These are phyloP conservation scores for Castor canadensis DNA, from an alignment of 2,113 vertebrate genomes.

Conservation along the genomic window DNA sequence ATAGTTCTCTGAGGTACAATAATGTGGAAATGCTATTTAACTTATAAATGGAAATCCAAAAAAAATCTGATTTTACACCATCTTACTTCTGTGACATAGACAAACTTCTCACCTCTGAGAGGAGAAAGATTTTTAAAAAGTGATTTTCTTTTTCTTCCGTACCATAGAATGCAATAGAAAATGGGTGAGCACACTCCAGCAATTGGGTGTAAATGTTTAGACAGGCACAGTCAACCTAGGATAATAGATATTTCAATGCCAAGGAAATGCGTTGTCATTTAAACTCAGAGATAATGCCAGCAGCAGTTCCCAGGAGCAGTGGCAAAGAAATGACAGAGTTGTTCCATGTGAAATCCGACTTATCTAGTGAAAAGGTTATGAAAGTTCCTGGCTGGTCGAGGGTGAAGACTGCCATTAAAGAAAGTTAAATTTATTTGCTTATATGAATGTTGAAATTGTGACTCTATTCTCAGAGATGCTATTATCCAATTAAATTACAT, in stretches of 20 bases:
- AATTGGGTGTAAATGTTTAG: conserved; percentile 51
- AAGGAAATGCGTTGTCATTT: conserved; percentile 45
- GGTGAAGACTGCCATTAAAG: neutral
- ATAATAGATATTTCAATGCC: conserved; percentile 51
- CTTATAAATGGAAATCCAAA: neutral
- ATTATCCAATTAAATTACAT: neutral
- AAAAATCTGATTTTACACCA: conserved; percentile 47
- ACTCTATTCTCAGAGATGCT: neutral
- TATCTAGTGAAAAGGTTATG: neutral
- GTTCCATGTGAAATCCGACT: neutral
- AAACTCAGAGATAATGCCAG: neutral
- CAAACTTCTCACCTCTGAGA: conserved; percentile 45
- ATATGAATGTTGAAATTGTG: neutral
- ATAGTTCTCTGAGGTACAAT: conserved; percentile 20
- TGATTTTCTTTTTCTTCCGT: neutral
- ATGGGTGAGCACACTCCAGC: conserved; percentile 7
- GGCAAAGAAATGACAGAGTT: neutral
- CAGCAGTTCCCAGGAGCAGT: neutral
- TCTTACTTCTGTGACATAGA: conserved; percentile 56
- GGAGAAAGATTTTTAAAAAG: neutral
- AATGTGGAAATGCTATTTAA: neutral
- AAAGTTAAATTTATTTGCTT: neutral
- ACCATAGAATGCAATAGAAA: neutral
- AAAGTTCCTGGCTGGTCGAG: neutral
- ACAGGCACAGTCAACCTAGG: neutral